Percentiles rank a stretch among this genome's conserved stretches.
Evolutionary conservation across 2,797 vertebrate species (phyloP).

Genomic region (Syngnathus acus): DNA sequence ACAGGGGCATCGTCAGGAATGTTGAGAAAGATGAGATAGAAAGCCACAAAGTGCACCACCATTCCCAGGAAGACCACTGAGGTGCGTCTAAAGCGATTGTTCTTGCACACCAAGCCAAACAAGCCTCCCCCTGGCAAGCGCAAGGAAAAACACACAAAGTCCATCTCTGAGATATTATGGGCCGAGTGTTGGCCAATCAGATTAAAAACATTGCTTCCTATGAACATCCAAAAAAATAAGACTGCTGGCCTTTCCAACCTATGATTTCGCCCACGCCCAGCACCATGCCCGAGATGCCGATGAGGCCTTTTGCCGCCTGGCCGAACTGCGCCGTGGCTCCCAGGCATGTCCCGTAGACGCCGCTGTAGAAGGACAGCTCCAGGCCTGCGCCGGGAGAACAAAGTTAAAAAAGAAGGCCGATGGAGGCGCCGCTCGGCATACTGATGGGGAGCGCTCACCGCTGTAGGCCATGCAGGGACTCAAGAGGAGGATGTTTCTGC

Average conservation of each 20-base stretch:
- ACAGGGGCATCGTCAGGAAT: conserved; percentile 71
- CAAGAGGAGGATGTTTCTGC: conserved; percentile 68
- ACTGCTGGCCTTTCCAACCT: conserved; percentile 47
- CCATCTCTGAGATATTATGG: background rate
- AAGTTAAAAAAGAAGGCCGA: background rate
- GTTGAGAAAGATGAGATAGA: conserved; percentile 78
- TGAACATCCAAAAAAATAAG: background rate
- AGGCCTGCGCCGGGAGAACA: conserved; percentile 52
- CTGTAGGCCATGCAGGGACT: conserved; percentile 77
- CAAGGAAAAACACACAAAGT: background rate
- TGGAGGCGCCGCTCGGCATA: background rate
- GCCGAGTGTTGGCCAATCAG: too few relatives aligned
- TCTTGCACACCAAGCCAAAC: conserved; percentile 73
- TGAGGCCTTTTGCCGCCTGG: conserved; percentile 65
- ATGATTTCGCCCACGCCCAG: conserved; percentile 75
- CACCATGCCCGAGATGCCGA: conserved; percentile 76
- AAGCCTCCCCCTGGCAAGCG: conserved; percentile 66
- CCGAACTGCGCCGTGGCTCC: conserved; percentile 72
- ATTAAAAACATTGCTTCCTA: background rate
- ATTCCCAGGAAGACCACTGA: conserved; percentile 77
- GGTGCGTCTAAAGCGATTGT: conserved; percentile 73
- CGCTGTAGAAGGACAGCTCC: conserved; percentile 77
- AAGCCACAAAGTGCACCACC: conserved; percentile 76
- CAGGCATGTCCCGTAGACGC: conserved; percentile 76
- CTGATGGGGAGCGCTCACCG: conserved; percentile 53